Evolutionary conservation across 2,113 vertebrate species (phyloP).

Genomic region (Ictalurus punctatus): DNA sequence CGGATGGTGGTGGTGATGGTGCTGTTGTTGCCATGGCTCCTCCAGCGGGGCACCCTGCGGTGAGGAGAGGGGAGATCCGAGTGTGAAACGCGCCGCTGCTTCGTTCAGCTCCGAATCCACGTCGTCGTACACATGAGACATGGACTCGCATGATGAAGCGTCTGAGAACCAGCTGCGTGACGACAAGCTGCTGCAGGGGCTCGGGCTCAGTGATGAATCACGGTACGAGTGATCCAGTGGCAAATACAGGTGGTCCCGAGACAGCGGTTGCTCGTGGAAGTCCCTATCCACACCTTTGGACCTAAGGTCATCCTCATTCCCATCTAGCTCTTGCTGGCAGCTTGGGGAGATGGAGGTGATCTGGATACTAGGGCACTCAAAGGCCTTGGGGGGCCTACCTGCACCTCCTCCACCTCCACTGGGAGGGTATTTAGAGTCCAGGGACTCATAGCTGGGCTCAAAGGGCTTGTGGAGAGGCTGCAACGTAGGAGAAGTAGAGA

Average conservation of each 20-base stretch:
- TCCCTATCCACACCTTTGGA: conserved; percentile 87
- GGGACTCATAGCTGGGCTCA: conserved; percentile 76
- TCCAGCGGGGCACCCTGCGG: conserved; percentile 79
- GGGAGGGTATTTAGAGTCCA: conserved; percentile 83
- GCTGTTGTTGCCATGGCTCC: conserved; percentile 78
- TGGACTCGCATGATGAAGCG: conserved; percentile 95
- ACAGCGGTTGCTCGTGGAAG: conserved; percentile 86
- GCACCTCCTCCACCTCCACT: conserved; percentile 63
- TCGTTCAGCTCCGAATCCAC: conserved; percentile 97
- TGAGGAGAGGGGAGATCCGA: conserved; percentile 90
- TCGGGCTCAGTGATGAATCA: conserved; percentile 93
- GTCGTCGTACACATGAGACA: conserved; percentile 95
- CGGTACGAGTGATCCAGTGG: conserved; percentile 93
- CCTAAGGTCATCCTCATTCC: conserved; percentile 80
- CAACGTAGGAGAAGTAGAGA: conserved; percentile 79
- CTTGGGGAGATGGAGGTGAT: conserved; percentile 98
- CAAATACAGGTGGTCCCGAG: conserved; percentile 95
- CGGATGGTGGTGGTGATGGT: conserved; percentile 83
- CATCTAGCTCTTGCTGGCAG: conserved; percentile 94
- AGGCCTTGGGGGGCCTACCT: conserved; percentile 83
- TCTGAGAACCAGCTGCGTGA: conserved; percentile 98
- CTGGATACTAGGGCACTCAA: conserved; percentile 97
- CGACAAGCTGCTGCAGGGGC: conserved; percentile 95
- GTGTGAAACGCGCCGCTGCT: conserved; percentile 90
- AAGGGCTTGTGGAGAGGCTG: conserved; percentile 83